phyloP scores from a whole-genome alignment of 2,113 vertebrate species.

The Hyperoodon ampullatus region DNA sequence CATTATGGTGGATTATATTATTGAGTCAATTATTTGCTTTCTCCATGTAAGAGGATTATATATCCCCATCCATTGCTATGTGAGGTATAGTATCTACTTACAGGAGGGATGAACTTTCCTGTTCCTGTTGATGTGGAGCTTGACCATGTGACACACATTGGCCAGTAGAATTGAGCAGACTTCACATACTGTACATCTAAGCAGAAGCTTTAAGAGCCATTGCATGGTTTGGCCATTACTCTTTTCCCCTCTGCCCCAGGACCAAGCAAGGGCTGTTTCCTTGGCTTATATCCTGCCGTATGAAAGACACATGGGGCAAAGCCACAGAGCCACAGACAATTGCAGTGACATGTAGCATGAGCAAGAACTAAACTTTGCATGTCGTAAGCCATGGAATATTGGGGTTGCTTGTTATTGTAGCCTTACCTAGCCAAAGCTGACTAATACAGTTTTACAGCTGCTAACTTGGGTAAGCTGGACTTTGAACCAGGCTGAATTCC shows the following conservation, averaged over 20 bases:
- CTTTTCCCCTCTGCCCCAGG: neutral
- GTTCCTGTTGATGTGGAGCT: neutral
- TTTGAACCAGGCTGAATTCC: neutral
- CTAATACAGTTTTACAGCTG: neutral
- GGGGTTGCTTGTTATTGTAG: conserved; percentile 13
- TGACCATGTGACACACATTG: neutral
- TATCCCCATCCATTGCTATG: neutral
- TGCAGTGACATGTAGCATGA: neutral
- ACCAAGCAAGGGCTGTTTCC: neutral
- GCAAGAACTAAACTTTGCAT: neutral
- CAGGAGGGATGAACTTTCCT: neutral
- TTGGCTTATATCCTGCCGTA: neutral
- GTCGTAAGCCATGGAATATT: neutral
- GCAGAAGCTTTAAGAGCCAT: neutral
- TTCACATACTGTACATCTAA: too few relatives aligned
- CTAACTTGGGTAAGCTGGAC: neutral
- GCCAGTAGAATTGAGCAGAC: neutral
- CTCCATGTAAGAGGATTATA: neutral
- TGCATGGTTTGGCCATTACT: neutral
- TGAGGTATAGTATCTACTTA: neutral
- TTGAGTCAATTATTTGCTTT: neutral
- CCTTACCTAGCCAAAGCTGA: neutral
- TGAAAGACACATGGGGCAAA: neutral
- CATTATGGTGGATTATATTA: neutral
- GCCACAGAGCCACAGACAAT: neutral